phyloP scores from a whole-genome alignment of 2,113 vertebrate species.

The Aptenodytes patagonicus region DNA sequence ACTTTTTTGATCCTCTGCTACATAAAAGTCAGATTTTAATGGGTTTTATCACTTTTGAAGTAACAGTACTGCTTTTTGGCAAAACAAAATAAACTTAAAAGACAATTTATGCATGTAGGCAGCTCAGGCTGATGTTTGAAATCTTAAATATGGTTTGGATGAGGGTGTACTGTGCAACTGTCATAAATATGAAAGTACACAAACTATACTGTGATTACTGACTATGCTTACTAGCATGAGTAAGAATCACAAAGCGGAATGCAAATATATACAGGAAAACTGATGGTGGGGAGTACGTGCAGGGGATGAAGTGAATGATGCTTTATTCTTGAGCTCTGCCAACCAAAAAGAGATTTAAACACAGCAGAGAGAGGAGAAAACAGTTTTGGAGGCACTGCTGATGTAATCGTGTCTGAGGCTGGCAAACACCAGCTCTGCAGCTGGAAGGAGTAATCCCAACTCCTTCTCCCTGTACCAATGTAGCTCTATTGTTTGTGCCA shows the following conservation, averaged over 20 bases:
- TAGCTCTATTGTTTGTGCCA: not conserved
- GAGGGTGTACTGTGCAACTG: not conserved
- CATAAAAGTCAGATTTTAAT: not conserved
- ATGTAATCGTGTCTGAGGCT: not conserved
- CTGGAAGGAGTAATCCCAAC: not conserved
- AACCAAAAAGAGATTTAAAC: not conserved
- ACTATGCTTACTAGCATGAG: not conserved
- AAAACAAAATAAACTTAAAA: not conserved
- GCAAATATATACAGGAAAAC: not conserved
- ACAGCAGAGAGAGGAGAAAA: not conserved
- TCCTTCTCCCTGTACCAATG: not conserved
- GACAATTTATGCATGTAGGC: not conserved
- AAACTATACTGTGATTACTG: not conserved
- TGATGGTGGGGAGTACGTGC: not conserved
- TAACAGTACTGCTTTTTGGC: not conserved
- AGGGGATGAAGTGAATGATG: not conserved
- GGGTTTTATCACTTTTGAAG: not conserved
- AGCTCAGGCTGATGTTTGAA: not conserved
- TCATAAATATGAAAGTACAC: not conserved
- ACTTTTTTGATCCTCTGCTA: not conserved
- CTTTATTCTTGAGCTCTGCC: not conserved
- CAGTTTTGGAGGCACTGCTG: not conserved
- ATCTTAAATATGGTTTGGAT: not conserved
- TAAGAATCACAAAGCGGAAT: not conserved
- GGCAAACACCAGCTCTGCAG: not conserved